A percentile compares a stretch with the other conserved stretches of the same genome.
These are phyloP conservation scores for Cynodonichthys magdalenae DNA, from an alignment of 2,797 vertebrate species.

Conservation along the genomic window DNA sequence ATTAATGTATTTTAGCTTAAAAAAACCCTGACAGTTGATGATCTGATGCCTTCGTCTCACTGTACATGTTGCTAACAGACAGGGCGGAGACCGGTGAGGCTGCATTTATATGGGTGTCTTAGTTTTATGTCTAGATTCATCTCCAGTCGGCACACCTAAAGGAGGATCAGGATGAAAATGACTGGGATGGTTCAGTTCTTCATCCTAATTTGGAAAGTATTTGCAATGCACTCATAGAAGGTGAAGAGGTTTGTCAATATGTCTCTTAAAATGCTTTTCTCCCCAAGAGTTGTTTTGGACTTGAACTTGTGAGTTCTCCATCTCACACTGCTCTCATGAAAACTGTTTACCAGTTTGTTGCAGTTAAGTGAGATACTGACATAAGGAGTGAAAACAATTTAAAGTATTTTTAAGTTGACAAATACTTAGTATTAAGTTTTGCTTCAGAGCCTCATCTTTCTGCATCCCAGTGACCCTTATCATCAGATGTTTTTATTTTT, in stretches of 20 bases:
- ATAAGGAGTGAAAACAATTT: too few relatives aligned
- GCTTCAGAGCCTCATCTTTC: too few relatives aligned
- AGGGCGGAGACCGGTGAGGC: slow-evolving; percentile 8
- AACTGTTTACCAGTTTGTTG: too few relatives aligned
- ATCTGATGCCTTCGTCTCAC: slow-evolving; percentile 37
- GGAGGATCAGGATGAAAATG: not conserved
- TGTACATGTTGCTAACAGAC: slow-evolving; percentile 17
- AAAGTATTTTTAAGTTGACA: too few relatives aligned
- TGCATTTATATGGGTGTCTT: not conserved
- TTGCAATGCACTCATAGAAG: not conserved
- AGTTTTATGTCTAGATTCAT: not conserved
- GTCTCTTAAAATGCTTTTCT: too few relatives aligned
- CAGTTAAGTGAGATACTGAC: too few relatives aligned
- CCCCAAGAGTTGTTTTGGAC: too few relatives aligned
- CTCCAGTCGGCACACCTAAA: not conserved
- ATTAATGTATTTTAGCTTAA: slow-evolving; percentile 16
- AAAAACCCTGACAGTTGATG: slow-evolving; percentile 39
- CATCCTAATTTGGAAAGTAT: not conserved
- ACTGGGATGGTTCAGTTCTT: not conserved
- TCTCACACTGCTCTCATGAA: too few relatives aligned
- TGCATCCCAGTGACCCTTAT: too few relatives aligned
- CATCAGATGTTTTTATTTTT: too few relatives aligned
- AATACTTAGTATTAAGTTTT: too few relatives aligned
- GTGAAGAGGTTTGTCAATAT: not conserved
- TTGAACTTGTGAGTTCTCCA: too few relatives aligned